Evolutionary conservation across 2,797 vertebrate species (phyloP).

Genomic region (Crypturellus tataupa): DNA sequence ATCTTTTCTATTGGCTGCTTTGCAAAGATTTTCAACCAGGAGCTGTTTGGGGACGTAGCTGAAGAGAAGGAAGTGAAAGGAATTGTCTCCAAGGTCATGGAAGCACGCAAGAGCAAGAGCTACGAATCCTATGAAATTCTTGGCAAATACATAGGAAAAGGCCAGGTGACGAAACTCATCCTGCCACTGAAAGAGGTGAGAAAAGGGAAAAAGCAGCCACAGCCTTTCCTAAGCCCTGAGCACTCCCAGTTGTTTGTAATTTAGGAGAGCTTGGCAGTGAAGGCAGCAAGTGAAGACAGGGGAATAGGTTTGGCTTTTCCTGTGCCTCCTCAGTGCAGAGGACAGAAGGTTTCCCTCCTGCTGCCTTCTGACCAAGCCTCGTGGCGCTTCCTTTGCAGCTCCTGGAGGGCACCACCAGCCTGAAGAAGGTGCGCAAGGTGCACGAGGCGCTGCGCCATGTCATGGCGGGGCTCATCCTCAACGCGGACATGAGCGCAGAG

Average conservation of each 20-base stretch:
- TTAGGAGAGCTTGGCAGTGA: not conserved
- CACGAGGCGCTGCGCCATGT: conserved; percentile 89
- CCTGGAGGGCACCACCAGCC: conserved; percentile 88
- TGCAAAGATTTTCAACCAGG: conserved; percentile 93
- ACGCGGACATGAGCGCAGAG: conserved; percentile 86
- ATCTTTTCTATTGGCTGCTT: conserved; percentile 4
- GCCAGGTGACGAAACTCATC: conserved; percentile 90
- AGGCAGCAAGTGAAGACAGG: not conserved
- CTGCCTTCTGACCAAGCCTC: not conserved
- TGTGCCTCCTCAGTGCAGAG: not conserved
- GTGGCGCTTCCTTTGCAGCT: conserved; percentile 79
- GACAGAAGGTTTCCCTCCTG: not conserved
- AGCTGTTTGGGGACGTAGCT: conserved; percentile 92
- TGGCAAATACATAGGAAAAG: conserved; percentile 90
- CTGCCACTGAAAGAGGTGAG: conserved; percentile 95
- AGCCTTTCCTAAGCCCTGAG: not conserved
- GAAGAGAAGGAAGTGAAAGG: conserved; percentile 97
- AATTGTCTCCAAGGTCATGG: conserved; percentile 96
- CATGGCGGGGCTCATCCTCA: conserved; percentile 89
- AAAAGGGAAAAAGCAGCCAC: not conserved
- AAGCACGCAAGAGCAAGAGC: conserved; percentile 96
- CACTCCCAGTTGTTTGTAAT: not conserved
- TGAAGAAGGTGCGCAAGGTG: conserved; percentile 92
- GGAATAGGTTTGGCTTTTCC: not conserved
- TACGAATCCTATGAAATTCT: conserved; percentile 95